Evolutionary conservation across 1,140 invertebrate species (phyloP), one percentile per base, ranked within the genome.

Genomic region (Drosophila kurseongensis): DNA sequence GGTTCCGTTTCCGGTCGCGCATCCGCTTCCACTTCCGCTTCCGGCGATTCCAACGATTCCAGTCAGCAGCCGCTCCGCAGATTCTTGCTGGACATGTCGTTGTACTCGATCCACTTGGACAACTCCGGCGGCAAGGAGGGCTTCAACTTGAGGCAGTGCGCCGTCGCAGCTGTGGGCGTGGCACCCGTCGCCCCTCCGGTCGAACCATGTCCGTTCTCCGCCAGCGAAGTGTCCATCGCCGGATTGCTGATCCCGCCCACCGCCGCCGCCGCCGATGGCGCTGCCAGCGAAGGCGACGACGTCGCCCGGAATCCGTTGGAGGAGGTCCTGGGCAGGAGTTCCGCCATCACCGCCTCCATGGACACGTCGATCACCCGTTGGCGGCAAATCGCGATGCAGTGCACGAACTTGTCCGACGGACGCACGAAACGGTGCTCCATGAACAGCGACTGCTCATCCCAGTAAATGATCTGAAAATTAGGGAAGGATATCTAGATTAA

Each of bases 371-470:
- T 94, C 54, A 97, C 93, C 5, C 96, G 93, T 78, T 97, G 96
- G 36, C 95, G 94, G 72, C 96, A 96, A 52, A 97, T 94, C 27
- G 95, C 96, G 36, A 98, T 96, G 10, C 96, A 96, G 82, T 97
- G 95, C 7, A 97, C 94, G 89, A 98, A 97, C 32, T 95, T 95
- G 62, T 97, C 96, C 18, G 93, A 94, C 2, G 94, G 94, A 0
- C 96, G 96, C n/a, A 97, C 93, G 81, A 98, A 97, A 58, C 96
- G 94, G 92, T 98, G 97, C 89, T 98, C 97, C 95, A 98, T 96
- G 86, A 96, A 98, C 18, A 97, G 95, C 14, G 95, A 95, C 86
- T 95, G 95, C 23, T 96, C 95, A 79, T 97, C 96, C 97, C 97
- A 98, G 90, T 96, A 97, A 45, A 97, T 94, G 29, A 96, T 94